Percentiles rank a stretch among this genome's conserved stretches.
Conservation (phyloP, 1,140 invertebrate genomes). For the Lanistes nyassanus region DNA sequence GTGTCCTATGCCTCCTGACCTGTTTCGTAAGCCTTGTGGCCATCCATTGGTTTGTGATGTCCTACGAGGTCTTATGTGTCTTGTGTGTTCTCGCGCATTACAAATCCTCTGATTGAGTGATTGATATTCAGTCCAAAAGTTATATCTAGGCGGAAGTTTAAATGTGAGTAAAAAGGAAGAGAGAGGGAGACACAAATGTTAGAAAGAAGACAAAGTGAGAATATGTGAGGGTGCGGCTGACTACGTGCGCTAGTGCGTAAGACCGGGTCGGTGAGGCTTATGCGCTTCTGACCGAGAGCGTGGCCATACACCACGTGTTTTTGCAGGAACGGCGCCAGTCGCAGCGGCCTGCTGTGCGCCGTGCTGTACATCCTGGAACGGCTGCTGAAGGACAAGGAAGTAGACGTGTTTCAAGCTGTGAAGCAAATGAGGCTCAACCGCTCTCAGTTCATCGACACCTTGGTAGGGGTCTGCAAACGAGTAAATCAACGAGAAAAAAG, state of each 20-base stretch:
- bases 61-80: too few relatives aligned
- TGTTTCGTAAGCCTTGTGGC: too few relatives aligned
- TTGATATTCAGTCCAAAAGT: too few relatives aligned
- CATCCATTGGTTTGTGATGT: too few relatives aligned
- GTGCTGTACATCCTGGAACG: conserved; percentile 65
- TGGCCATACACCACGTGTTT: not conserved
- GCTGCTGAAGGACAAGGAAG: conserved; percentile 65
- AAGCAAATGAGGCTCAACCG: conserved; percentile 61
- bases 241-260: not conserved
- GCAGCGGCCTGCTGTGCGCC: conserved; percentile 66
- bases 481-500: too few relatives aligned
- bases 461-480: conserved; percentile 56
- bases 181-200: too few relatives aligned
- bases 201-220: too few relatives aligned
- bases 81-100: too few relatives aligned
- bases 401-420: conserved; percentile 69
- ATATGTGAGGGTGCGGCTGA: not conserved
- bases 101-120: too few relatives aligned
- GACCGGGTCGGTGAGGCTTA: not conserved
- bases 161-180: too few relatives aligned
- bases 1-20: too few relatives aligned
- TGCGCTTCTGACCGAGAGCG: not conserved
- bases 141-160: too few relatives aligned
- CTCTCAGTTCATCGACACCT: conserved; percentile 57
- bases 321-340: conserved; percentile 63